Conservation (phyloP, 2,113 vertebrate species). For the Odontesthes bonariensis region DNA sequence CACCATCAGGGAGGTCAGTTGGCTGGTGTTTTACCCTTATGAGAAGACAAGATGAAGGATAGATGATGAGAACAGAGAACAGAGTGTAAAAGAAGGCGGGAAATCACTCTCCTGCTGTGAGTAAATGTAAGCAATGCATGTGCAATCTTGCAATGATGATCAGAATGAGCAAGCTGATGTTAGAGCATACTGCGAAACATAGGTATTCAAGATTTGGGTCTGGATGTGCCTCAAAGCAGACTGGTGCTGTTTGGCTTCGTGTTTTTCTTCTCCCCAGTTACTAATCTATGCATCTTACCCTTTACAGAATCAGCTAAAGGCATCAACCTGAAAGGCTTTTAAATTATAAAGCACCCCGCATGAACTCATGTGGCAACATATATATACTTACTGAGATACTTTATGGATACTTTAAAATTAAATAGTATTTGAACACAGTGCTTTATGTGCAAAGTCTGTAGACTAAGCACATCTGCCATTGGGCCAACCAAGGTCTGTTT, state of each 20-base stretch:
- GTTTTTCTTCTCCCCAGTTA: too few relatives aligned
- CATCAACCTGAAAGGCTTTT: not conserved
- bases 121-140: not conserved
- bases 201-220: not conserved
- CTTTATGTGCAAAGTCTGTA: not conserved
- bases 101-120: not conserved
- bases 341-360: not conserved
- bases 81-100: not conserved
- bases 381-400: not conserved
- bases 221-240: not conserved
- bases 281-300: too few relatives aligned
- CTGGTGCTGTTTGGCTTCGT: not conserved
- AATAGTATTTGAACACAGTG: not conserved
- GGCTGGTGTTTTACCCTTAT: constrained; percentile 36
- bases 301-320: not conserved
- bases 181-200: constrained; percentile 3
- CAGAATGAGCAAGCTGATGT: constrained; percentile 7
- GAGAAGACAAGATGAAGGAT: not conserved
- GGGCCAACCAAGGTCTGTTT: not conserved
- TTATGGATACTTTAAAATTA: too few relatives aligned
- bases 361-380: not conserved
- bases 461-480: not conserved
- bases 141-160: constrained; percentile 12
- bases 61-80: not conserved
- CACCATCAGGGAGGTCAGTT: not conserved